phyloP scores from a whole-genome alignment of 1,140 invertebrate species.

The Augochlora pura region DNA sequence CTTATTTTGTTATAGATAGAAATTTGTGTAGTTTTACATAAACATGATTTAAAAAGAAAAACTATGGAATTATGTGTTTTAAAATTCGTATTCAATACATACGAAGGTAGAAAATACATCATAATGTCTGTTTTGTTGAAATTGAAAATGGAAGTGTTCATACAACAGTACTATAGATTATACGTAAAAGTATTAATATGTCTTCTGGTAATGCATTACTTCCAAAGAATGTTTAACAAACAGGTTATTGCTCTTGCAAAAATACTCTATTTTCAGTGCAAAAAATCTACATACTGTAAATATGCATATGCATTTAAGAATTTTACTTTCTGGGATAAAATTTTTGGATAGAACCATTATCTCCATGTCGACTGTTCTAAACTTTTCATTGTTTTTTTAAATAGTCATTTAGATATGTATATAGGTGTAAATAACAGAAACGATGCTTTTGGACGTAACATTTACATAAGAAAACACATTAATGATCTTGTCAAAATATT shows the following conservation, averaged over 20 bases:
- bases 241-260: background rate
- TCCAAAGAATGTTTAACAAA: slow-evolving; percentile 24
- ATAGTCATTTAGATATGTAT: background rate
- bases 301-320: background rate
- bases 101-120: no score
- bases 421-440: slow-evolving; percentile 19
- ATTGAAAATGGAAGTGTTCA: slow-evolving; percentile 8
- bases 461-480: slow-evolving; percentile 17
- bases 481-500: slow-evolving; percentile 16
- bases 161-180: background rate
- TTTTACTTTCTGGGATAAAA: slow-evolving; percentile 3
- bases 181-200: background rate
- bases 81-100: no score
- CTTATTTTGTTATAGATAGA: no score
- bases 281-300: background rate
- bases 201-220: background rate
- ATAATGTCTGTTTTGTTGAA: background rate
- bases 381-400: background rate
- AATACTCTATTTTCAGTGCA: slow-evolving; percentile 13
- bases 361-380: background rate
- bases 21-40: no score
- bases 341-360: background rate
- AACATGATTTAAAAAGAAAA: no score
- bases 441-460: slow-evolving; percentile 15
- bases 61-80: no score